Evolutionary conservation across 2,888 invertebrate genomes (phyloP), one percentile per base, ranked within the genome.

Genomic region (Harmothoe impar): DNA sequence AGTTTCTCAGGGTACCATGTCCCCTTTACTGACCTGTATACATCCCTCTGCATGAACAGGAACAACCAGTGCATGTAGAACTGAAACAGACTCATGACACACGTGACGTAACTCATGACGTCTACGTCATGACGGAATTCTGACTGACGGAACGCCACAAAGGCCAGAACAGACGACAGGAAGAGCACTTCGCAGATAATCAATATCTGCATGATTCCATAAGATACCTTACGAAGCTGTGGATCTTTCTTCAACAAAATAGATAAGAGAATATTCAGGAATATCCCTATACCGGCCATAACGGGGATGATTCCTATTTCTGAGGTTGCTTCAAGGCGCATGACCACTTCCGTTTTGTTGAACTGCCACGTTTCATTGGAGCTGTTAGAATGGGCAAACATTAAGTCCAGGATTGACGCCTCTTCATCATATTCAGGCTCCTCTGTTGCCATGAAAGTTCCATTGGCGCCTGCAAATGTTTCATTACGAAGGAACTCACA

Each of bases 61-160:
- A 92, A 88, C 86, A 91, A 23, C 91, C 91, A 92, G 68, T 86
- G 62, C 31, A 91, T 62, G 29, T 91, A 35, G 62, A 86, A 91
- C 90, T 92, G 92, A 54, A 52, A 31, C 23, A 91, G 25, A 52
- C 52, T 68, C 62, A 89, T 51, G 51, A 54, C 52, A 35, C 54
- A 17, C 0, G 89, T 89, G 23, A 89, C 33, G 51, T 52, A 56
- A 23, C 51, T 84, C 91, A 91, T 91, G 31, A 23, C 35, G 62
- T 84, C 84, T 23, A 89, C 15, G 12, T 89, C 54, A n/a, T 33
- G 29, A 20, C 51, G 35, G 25, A 15, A 31, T 0, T 56, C 88
- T 5, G 54, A 72, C 51, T 43, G 77, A 10, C 88, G 90, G 88
- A 90, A 88, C 15, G 35, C 43, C 10, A 90, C 54, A 68, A 88